Conservation (phyloP, 2,113 vertebrate species). For the Proteles cristata region DNA sequence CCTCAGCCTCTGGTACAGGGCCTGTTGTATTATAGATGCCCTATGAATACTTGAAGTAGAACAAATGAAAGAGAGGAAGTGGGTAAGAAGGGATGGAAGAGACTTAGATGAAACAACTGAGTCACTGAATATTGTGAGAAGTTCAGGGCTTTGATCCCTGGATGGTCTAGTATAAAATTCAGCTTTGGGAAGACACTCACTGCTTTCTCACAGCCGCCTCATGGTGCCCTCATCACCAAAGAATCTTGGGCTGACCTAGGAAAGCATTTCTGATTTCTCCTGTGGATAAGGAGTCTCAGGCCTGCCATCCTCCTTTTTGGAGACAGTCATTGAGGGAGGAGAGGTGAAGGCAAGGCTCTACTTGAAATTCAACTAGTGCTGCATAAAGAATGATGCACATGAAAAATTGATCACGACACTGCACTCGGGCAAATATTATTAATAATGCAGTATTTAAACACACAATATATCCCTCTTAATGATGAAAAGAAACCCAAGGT, state of each 20-base stretch:
- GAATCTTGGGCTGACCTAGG: neutral
- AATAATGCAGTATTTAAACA: conserved; percentile 81
- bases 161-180: neutral
- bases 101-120: neutral
- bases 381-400: conserved; percentile 71
- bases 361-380: conserved; percentile 72
- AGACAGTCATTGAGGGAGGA: conserved; percentile 51
- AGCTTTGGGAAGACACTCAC: neutral
- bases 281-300: neutral
- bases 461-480: conserved; percentile 58
- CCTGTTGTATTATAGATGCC: neutral
- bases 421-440: conserved; percentile 73
- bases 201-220: neutral
- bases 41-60: neutral
- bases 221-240: neutral
- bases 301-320: neutral
- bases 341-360: conserved; percentile 58
- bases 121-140: neutral
- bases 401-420: conserved; percentile 78
- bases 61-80: neutral
- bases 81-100: neutral
- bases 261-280: conserved; percentile 37
- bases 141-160: neutral
- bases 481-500: conserved; percentile 41
- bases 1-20: neutral